Evolutionary conservation across 2,797 vertebrate species (phyloP).

Genomic region (Hippocampus kuda): DNA sequence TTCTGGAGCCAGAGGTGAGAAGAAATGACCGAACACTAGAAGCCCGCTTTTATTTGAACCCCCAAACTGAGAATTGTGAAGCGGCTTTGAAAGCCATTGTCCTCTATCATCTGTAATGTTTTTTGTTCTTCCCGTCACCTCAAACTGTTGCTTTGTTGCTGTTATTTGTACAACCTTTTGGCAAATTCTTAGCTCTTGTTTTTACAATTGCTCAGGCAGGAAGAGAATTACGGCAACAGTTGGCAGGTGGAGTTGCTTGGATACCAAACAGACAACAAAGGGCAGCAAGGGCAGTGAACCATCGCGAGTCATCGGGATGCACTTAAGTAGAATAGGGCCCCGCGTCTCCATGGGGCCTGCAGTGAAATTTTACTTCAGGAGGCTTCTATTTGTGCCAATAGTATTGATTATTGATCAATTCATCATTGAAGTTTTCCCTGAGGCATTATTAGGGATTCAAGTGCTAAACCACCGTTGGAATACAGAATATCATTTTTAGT

Average conservation of each 20-base stretch:
- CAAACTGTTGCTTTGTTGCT: not conserved
- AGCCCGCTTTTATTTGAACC: too few relatives aligned
- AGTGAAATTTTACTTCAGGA: not conserved
- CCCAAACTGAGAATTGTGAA: too few relatives aligned
- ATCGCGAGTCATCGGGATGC: constrained; percentile 36
- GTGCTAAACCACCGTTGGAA: too few relatives aligned
- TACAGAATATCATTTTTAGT: too few relatives aligned
- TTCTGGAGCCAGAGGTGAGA: constrained; percentile 76
- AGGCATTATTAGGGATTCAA: too few relatives aligned
- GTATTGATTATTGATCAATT: constrained; percentile 6
- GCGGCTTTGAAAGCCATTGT: not conserved
- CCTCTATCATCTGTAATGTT: not conserved
- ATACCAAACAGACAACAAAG: constrained; percentile 52
- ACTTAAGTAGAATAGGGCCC: not conserved
- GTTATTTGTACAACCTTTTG: not conserved
- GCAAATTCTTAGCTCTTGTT: not conserved
- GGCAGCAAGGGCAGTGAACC: constrained; percentile 43
- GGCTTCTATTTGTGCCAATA: not conserved
- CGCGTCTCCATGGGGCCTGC: not conserved
- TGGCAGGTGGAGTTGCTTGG: constrained; percentile 46
- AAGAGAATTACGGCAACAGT: constrained; percentile 14
- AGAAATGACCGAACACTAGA: not conserved
- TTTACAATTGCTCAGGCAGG: too few relatives aligned
- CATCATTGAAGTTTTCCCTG: too few relatives aligned
- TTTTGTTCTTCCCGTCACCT: not conserved